Evolutionary conservation across 2,113 vertebrate species (phyloP).

Genomic region (Nansenia antarctica): DNA sequence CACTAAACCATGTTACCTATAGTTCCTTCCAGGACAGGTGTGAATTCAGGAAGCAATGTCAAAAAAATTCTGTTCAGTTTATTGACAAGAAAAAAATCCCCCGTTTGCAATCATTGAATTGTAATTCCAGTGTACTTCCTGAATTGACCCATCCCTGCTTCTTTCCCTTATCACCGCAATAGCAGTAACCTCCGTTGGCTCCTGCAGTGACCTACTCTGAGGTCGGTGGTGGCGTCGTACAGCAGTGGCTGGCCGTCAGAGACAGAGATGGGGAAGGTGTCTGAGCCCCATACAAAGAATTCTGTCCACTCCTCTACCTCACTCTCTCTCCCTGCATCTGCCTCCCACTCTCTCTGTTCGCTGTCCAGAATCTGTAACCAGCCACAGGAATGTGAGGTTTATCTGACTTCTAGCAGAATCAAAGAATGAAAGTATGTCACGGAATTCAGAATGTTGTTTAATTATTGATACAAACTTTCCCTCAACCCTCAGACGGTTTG

Average conservation of each 20-base stretch:
- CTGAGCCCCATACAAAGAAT: slow-evolving; percentile 17
- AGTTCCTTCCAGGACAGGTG: no score
- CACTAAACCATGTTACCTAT: no score
- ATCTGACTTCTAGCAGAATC: background rate
- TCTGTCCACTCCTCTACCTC: slow-evolving; percentile 35
- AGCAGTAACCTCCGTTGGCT: no score
- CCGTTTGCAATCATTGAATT: no score
- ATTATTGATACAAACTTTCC: background rate
- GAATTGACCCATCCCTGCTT: no score
- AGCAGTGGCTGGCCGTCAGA: slow-evolving; percentile 19
- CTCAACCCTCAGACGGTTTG: no score
- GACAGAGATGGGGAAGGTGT: slow-evolving; percentile 12
- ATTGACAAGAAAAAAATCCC: no score
- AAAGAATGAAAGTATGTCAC: background rate
- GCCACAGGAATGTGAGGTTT: slow-evolving; percentile 23
- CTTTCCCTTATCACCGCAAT: no score
- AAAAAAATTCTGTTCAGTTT: no score
- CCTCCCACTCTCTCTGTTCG: slow-evolving; percentile 10
- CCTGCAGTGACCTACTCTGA: slow-evolving; percentile 67
- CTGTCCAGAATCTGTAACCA: slow-evolving; percentile 37
- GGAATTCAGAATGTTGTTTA: background rate
- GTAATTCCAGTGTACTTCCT: no score
- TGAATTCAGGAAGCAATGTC: no score
- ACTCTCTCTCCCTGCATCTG: slow-evolving; percentile 43
- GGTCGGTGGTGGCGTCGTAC: slow-evolving; percentile 29